A percentile compares a stretch with the other conserved stretches of the same genome.
phyloP scores from a whole-genome alignment of 2,113 vertebrate species.

The Myocastor coypus region DNA sequence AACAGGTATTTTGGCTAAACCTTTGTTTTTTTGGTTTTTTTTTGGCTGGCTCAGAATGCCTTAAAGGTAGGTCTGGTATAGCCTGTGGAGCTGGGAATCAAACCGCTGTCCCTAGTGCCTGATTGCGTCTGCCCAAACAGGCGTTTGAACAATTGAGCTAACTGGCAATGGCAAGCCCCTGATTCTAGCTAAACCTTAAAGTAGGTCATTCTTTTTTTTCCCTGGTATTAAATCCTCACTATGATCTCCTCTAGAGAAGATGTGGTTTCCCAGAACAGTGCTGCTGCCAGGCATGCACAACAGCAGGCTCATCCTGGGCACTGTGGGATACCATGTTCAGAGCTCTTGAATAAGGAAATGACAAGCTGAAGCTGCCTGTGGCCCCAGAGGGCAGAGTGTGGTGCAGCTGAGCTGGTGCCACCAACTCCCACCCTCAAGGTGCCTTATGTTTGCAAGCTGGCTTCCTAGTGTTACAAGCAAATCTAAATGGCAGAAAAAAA shows the following conservation, averaged over 20 bases:
- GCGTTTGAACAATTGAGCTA: no score
- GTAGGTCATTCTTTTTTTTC: slow-evolving; percentile 14
- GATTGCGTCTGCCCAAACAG: no score
- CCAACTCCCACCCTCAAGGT: neutral
- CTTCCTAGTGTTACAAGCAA: slow-evolving; percentile 21
- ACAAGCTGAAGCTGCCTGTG: slow-evolving; percentile 66
- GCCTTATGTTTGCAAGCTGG: neutral
- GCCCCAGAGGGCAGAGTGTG: neutral
- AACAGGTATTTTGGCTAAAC: no score
- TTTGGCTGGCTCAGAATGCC: no score
- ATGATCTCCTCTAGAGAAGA: slow-evolving; percentile 55
- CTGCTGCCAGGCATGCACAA: slow-evolving; percentile 65
- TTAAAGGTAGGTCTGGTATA: no score
- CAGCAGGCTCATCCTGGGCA: neutral
- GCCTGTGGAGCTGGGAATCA: no score
- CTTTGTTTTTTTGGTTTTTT: no score
- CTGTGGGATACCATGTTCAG: slow-evolving; percentile 52
- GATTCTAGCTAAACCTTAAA: slow-evolving; percentile 74
- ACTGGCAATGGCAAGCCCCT: no score
- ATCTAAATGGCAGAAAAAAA: slow-evolving; percentile 42
- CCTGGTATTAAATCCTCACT: slow-evolving; percentile 58
- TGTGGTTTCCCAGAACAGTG: slow-evolving; percentile 70
- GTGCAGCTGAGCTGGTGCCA: neutral
- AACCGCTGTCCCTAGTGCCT: no score
- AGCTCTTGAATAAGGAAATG: slow-evolving; percentile 66